Percentiles rank a stretch among this genome's conserved stretches.
phyloP scores from a whole-genome alignment of 2,113 vertebrate species.

The Neopipo cinnamomea region DNA sequence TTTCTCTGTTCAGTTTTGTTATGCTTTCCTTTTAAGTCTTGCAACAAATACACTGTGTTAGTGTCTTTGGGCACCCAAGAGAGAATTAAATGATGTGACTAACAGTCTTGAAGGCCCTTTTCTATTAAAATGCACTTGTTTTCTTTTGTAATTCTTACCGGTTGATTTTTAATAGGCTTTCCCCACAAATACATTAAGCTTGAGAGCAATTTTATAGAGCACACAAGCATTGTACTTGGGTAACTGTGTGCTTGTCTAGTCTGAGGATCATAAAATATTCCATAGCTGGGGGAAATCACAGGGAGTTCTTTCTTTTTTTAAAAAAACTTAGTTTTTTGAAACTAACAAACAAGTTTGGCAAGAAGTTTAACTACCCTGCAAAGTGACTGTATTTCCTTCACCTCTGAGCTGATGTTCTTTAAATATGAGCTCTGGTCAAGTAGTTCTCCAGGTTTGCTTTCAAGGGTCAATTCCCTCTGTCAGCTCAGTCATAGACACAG shows the following conservation, averaged over 20 bases:
- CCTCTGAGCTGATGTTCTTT: not conserved
- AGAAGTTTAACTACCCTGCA: not conserved
- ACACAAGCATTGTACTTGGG: not conserved
- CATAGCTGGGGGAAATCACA: not conserved
- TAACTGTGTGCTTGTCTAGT: not conserved
- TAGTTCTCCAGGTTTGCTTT: not conserved
- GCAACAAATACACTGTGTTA: not conserved
- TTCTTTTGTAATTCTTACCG: not conserved
- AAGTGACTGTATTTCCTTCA: not conserved
- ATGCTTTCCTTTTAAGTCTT: not conserved
- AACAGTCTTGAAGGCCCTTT: not conserved
- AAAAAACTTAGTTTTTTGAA: not conserved
- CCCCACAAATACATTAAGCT: not conserved
- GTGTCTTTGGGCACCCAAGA: not conserved
- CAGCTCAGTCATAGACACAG: not conserved
- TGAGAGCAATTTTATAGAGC: not conserved
- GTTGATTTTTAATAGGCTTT: not conserved
- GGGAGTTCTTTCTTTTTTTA: not conserved
- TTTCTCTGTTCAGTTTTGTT: not conserved
- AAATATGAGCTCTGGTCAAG: not conserved
- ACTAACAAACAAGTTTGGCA: not conserved
- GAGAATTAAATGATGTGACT: slow-evolving; percentile 13
- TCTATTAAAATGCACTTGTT: not conserved
- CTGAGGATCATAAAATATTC: not conserved
- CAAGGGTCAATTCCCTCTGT: not conserved